phyloP scores from a whole-genome alignment of 2,797 vertebrate species.

The Podarcis lilfordi region DNA sequence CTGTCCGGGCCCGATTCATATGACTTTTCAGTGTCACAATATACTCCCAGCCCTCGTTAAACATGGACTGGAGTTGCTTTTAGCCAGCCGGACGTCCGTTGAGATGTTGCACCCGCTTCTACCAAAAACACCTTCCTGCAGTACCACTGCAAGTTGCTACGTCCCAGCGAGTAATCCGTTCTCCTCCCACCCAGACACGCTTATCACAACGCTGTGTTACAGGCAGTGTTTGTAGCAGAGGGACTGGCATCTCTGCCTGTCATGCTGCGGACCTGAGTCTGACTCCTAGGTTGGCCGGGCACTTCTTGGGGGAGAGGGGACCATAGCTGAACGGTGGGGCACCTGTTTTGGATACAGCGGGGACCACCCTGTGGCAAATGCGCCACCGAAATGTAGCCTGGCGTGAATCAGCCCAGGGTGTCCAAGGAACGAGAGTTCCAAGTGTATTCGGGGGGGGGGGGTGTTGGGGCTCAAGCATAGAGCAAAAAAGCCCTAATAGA shows the following conservation, averaged over 20 bases:
- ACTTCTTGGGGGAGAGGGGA: too few species aligned
- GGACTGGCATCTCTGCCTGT: not conserved
- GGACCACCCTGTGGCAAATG: not conserved
- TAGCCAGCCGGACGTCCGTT: too few species aligned
- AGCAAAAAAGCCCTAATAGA: not conserved
- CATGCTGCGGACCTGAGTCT: not conserved
- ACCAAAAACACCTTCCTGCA: not conserved
- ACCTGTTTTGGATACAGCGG: too few species aligned
- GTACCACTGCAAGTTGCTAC: not conserved
- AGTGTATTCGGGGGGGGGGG: too few species aligned
- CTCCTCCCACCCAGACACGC: not conserved
- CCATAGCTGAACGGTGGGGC: too few species aligned
- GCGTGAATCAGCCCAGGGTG: not conserved
- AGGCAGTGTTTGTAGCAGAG: not conserved
- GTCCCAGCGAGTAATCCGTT: not conserved
- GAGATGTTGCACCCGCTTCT: too few species aligned
- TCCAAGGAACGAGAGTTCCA: not conserved
- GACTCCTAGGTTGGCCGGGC: too few species aligned
- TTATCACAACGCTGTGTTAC: not conserved
- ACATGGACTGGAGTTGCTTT: too few species aligned
- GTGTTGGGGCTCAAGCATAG: too few species aligned
- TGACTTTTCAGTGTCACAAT: too few species aligned
- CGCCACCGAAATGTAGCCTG: not conserved
- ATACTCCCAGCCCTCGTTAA: too few species aligned
- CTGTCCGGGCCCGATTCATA: too few species aligned